A percentile compares a stretch with the other conserved stretches of the same genome.
These are phyloP conservation scores for Caenorhabditis inopinata DNA, from an alignment of 1,140 invertebrate species.

Conservation along the genomic window DNA sequence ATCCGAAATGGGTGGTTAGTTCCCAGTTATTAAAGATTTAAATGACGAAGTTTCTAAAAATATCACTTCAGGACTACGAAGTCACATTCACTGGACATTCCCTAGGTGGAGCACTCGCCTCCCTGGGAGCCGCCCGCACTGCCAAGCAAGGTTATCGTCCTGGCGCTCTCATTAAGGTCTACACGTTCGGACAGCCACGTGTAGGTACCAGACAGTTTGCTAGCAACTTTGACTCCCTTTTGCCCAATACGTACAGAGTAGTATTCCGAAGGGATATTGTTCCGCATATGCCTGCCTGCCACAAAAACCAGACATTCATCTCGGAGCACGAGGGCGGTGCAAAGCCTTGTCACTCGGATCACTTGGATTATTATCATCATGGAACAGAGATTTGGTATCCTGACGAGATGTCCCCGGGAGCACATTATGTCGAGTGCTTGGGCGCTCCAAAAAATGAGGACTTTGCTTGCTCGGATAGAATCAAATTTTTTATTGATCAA, in stretches of 20 bases:
- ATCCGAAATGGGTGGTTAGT: slow-evolving; percentile 35
- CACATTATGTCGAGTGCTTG: slow-evolving; percentile 47
- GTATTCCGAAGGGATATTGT: slow-evolving; percentile 50
- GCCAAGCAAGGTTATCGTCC: slow-evolving; percentile 30
- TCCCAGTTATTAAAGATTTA: not conserved
- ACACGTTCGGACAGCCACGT: slow-evolving; percentile 51
- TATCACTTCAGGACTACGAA: slow-evolving; percentile 34
- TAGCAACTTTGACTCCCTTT: slow-evolving; percentile 44
- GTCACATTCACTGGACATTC: slow-evolving; percentile 50
- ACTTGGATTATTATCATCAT: slow-evolving; percentile 48
- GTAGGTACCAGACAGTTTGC: slow-evolving; percentile 44
- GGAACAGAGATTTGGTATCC: slow-evolving; percentile 53
- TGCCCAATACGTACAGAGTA: slow-evolving; percentile 47
- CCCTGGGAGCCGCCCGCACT: slow-evolving; percentile 44
- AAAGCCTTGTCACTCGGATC: slow-evolving; percentile 43
- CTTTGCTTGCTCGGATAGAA: slow-evolving; percentile 48
- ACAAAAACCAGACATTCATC: slow-evolving; percentile 26
- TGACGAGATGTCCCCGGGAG: slow-evolving; percentile 37
- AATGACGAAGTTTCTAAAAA: too few relatives aligned
- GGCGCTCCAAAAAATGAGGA: slow-evolving; percentile 52
- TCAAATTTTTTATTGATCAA: slow-evolving; percentile 44
- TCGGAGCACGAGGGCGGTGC: slow-evolving; percentile 26
- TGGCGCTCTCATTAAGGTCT: slow-evolving; percentile 43
- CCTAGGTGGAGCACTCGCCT: slow-evolving; percentile 48
- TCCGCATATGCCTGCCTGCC: slow-evolving; percentile 49